phyloP scores from a whole-genome alignment of 2,797 vertebrate species.

The Threskiornis aethiopicus region DNA sequence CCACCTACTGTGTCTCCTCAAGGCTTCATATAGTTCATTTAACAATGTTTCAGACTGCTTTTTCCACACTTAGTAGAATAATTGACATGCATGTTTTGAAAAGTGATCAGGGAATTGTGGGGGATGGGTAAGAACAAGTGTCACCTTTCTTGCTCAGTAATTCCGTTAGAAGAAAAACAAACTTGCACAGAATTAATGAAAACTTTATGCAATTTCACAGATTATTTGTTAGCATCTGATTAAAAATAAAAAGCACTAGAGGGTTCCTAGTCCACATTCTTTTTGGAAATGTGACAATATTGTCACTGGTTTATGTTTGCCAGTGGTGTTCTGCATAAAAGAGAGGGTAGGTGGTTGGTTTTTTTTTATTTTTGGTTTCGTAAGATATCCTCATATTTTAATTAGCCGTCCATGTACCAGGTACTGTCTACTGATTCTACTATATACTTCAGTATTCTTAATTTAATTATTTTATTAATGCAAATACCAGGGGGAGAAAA shows the following conservation, averaged over 20 bases:
- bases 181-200: not conserved
- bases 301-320: not conserved
- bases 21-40: not conserved
- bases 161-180: not conserved
- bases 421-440: not conserved
- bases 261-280: not conserved
- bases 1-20: slow-evolving; percentile 35
- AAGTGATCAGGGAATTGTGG: not conserved
- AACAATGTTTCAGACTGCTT: slow-evolving; percentile 11
- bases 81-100: not conserved
- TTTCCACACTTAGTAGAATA: not conserved
- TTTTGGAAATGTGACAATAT: not conserved
- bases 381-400: not conserved
- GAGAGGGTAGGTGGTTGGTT: not conserved
- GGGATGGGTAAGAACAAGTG: not conserved
- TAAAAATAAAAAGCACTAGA: not conserved
- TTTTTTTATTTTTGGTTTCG: not conserved
- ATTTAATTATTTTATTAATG: not conserved
- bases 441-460: not conserved
- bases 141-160: not conserved
- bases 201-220: not conserved
- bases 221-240: not conserved
- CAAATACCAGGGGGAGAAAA: not conserved
- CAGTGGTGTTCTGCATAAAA: not conserved
- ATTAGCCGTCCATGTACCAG: not conserved